A percentile compares a stretch with the other conserved stretches of the same genome.
phyloP scores from a whole-genome alignment of 2,113 vertebrate species.

The Acrocephalus kingi region DNA sequence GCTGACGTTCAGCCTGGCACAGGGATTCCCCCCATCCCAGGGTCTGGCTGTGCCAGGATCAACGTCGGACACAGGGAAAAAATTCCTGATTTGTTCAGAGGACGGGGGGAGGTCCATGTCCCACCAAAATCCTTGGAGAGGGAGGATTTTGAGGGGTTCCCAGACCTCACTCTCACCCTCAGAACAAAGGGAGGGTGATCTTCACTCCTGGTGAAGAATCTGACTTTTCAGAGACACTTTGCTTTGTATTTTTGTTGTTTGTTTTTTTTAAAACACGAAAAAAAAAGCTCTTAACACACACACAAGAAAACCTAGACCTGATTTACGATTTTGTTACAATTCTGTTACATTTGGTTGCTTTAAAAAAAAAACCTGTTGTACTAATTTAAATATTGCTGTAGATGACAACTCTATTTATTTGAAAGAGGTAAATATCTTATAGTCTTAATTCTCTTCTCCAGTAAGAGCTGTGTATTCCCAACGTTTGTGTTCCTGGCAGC shows the following conservation, averaged over 20 bases:
- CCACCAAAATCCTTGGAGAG: background rate
- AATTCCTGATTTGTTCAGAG: background rate
- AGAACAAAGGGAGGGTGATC: background rate
- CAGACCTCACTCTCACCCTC: background rate
- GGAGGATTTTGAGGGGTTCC: background rate
- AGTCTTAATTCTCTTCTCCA: conserved; percentile 39
- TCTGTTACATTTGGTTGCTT: conserved; percentile 49
- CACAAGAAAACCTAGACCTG: background rate
- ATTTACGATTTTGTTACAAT: conserved; percentile 30
- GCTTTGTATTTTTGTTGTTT: background rate
- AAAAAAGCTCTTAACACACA: background rate
- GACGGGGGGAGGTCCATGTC: background rate
- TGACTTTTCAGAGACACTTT: conserved; percentile 23
- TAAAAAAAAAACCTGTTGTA: background rate
- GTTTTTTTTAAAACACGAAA: background rate
- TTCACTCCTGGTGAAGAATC: background rate
- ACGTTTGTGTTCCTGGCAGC: conserved; percentile 6
- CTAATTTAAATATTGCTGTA: conserved; percentile 47
- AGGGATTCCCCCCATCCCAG: background rate
- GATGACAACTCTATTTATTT: conserved; percentile 55
- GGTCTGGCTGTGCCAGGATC: background rate
- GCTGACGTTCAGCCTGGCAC: rapidly evolving
- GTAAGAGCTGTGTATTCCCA: background rate
- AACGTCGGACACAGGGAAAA: rapidly evolving
- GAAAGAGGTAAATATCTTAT: conserved; percentile 40